A percentile compares a stretch with the other conserved stretches of the same genome.
Evolutionary conservation across 1,140 invertebrate genomes (phyloP).

Genomic region (Sycobia sp.): DNA sequence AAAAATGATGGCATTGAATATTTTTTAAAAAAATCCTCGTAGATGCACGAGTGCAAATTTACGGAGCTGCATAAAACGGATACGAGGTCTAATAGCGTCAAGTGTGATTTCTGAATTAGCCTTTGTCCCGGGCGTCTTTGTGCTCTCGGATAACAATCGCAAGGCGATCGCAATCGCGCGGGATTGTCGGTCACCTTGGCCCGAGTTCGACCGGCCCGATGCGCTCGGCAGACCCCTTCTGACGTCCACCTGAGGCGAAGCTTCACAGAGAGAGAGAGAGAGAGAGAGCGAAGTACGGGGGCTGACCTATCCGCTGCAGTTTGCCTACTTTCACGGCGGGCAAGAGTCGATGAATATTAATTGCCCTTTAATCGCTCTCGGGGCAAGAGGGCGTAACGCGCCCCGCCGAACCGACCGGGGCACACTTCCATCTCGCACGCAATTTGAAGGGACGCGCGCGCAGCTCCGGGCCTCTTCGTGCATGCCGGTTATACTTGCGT

Average conservation of each 20-base stretch:
- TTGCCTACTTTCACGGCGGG: too few relatives aligned
- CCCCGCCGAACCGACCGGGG: too few relatives aligned
- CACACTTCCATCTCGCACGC: too few relatives aligned
- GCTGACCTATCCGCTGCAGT: too few relatives aligned
- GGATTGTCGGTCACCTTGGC: slow-evolving; percentile 50
- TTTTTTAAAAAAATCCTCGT: too few relatives aligned
- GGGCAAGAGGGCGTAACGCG: neutral
- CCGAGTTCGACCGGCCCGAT: slow-evolving; percentile 20
- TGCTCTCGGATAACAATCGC: slow-evolving; percentile 53
- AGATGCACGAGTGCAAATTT: too few relatives aligned
- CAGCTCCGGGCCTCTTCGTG: neutral
- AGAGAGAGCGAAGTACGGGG: too few relatives aligned
- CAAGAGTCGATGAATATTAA: slow-evolving; percentile 26
- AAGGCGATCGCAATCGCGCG: slow-evolving; percentile 52
- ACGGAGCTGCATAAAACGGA: too few relatives aligned
- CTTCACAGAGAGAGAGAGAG: too few relatives aligned
- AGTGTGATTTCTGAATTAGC: neutral
- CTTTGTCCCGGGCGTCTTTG: slow-evolving; percentile 43
- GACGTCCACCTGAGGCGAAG: neutral
- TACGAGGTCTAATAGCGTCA: too few relatives aligned
- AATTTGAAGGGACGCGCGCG: neutral
- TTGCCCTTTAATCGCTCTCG: slow-evolving; percentile 23
- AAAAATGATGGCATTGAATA: too few relatives aligned
- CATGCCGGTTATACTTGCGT: neutral
- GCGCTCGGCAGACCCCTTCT: neutral